Evolutionary conservation across 2,888 invertebrate genomes (phyloP).

Genomic region (Athalia circularis): DNA sequence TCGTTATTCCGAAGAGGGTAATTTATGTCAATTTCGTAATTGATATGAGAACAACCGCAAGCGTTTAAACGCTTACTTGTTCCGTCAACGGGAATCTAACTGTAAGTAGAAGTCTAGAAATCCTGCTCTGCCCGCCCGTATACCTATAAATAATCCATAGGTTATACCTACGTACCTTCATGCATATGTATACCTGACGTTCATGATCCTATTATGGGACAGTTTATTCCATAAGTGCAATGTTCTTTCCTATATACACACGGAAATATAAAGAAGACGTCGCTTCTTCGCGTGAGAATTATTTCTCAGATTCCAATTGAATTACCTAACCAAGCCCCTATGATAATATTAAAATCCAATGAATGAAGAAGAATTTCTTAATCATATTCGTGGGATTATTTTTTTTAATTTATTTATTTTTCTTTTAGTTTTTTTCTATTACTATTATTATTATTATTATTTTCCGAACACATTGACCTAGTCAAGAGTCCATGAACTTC

Average conservation of each 20-base stretch:
- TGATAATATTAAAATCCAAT: background rate
- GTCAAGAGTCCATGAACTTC: background rate
- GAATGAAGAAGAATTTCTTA: background rate
- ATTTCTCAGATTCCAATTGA: no score
- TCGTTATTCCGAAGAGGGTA: background rate
- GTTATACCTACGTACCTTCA: no score
- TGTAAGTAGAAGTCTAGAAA: background rate
- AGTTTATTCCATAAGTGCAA: no score
- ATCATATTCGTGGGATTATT: background rate
- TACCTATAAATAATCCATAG: background rate
- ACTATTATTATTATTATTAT: background rate
- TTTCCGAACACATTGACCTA: background rate
- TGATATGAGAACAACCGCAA: background rate
- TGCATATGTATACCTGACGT: background rate
- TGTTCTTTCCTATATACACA: no score
- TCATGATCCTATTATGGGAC: background rate
- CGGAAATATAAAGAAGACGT: no score
- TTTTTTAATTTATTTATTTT: no score
- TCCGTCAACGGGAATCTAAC: conserved; percentile 4
- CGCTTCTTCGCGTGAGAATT: no score
- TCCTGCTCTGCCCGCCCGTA: background rate
- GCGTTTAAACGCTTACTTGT: background rate
- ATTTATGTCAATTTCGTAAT: conserved; percentile 3
- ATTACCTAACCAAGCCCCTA: background rate
- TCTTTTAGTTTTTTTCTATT: no score